Evolutionary conservation across 2,113 vertebrate genomes (phyloP).

Genomic region (Neomonachus schauinslandi): DNA sequence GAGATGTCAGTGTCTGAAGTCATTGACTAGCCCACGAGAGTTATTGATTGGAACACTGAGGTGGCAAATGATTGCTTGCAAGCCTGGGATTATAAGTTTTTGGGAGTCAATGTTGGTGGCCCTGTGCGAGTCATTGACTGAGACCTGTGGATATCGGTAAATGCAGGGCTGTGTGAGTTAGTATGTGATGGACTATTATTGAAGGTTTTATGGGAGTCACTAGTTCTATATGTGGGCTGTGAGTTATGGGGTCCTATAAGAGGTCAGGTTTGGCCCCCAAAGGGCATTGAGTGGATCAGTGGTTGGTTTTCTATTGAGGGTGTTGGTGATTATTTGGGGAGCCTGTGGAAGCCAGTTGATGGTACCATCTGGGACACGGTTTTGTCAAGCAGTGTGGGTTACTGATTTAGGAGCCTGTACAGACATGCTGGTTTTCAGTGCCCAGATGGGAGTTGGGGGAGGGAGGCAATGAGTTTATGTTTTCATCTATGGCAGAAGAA

Average conservation of each 20-base stretch:
- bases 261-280: background rate
- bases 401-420: background rate
- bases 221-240: background rate
- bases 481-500: constrained; percentile 19
- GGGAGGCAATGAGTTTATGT: background rate
- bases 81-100: background rate
- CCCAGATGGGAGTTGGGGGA: background rate
- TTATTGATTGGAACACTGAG: background rate
- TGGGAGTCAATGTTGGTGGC: background rate
- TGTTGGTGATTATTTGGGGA: constrained; percentile 43
- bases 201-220: background rate
- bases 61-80: background rate
- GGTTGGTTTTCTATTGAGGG: constrained; percentile 9
- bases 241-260: background rate
- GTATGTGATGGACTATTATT: background rate
- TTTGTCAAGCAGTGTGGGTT: background rate
- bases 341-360: background rate
- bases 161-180: background rate
- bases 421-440: background rate
- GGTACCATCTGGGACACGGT: background rate
- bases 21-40: background rate
- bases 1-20: background rate
- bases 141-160: background rate
- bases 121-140: background rate
- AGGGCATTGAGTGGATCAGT: background rate